These are phyloP conservation scores for Actenoides hombroni DNA, from an alignment of 2,113 vertebrate species.

Conservation along the genomic window DNA sequence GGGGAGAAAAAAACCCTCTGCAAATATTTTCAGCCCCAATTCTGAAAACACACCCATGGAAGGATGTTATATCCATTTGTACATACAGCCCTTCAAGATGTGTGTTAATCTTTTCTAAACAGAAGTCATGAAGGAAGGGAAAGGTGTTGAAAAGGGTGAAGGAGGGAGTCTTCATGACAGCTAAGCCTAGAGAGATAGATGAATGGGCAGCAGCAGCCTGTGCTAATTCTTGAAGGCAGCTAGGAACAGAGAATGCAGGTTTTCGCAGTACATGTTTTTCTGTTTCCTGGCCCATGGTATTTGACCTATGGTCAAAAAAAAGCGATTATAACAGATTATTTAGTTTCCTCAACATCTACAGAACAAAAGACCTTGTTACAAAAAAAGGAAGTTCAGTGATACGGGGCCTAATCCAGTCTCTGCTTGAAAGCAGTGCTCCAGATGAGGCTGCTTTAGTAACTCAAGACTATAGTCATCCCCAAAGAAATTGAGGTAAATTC, in stretches of 20 bases:
- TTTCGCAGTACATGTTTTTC: background rate
- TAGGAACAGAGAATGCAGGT: background rate
- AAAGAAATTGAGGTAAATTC: background rate
- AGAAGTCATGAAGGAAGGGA: background rate
- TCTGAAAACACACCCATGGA: background rate
- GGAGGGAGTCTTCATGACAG: background rate
- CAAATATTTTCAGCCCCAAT: background rate
- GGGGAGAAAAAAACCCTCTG: background rate
- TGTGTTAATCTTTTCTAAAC: background rate
- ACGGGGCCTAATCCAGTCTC: fast-evolving
- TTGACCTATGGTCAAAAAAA: background rate
- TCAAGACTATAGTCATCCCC: background rate
- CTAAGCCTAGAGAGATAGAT: background rate
- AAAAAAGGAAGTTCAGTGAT: background rate
- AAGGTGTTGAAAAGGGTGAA: background rate
- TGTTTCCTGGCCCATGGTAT: background rate
- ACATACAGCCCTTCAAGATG: background rate
- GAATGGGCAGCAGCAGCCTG: background rate
- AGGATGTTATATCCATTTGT: background rate
- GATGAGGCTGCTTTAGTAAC: background rate
- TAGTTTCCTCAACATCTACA: background rate
- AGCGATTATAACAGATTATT: background rate
- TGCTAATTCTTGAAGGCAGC: background rate
- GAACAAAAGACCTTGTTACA: background rate
- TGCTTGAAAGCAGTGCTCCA: background rate